Evolutionary conservation across 2,888 invertebrate species (phyloP).

Genomic region (Apodemia hepburni): DNA sequence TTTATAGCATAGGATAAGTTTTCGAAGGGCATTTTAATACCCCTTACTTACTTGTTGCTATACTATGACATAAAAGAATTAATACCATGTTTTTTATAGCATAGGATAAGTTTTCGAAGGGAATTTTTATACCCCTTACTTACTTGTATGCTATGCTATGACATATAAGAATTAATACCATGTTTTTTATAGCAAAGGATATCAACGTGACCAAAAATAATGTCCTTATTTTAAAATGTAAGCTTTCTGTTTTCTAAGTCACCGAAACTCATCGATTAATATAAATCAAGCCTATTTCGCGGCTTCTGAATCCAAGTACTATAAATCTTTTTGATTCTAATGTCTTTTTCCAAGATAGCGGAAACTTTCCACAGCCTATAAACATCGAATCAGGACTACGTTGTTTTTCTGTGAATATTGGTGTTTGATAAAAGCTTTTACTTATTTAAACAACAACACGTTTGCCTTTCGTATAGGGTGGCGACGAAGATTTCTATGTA

Average conservation of each 20-base stretch:
- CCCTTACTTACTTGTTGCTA: too few species aligned
- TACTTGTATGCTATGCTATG: too few species aligned
- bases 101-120: too few species aligned
- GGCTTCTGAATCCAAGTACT: conserved; percentile 1
- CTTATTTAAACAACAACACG: background rate
- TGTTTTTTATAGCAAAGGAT: too few species aligned
- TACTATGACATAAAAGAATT: too few species aligned
- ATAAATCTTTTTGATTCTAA: conserved; percentile 13
- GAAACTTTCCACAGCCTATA: conserved; percentile 2
- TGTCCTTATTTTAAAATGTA: too few species aligned
- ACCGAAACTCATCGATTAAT: background rate
- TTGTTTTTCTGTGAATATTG: conserved; percentile 6
- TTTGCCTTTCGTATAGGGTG: background rate
- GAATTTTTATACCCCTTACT: too few species aligned
- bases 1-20: too few species aligned
- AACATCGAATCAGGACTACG: background rate
- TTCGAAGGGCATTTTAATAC: too few species aligned
- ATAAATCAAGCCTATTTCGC: conserved; percentile 8
- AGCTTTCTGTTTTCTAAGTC: background rate
- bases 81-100: too few species aligned
- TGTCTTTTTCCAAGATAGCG: conserved; percentile 5
- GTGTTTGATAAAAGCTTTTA: background rate
- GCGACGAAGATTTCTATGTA: background rate
- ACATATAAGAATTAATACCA: too few species aligned
- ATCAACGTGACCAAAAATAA: too few species aligned